Evolutionary conservation across 1,140 invertebrate species (phyloP), one percentile per base, ranked within the genome.

Genomic region (Sarcophaga peregrina): DNA sequence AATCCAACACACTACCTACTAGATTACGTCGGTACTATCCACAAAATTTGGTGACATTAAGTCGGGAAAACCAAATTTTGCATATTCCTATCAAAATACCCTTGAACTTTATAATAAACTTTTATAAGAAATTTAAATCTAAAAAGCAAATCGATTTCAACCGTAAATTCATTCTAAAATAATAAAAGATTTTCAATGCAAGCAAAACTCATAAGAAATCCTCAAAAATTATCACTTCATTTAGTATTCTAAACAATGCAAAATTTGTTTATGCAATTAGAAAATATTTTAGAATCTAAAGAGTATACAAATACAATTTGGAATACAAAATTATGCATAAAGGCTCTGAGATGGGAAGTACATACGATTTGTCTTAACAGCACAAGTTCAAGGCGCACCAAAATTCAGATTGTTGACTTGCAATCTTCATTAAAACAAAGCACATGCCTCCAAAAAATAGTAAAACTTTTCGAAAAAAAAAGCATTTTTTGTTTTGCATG

Each of bases 191-290:
- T 37, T 2, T 4, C 25, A 37, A 37, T 37, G 25, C 25, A 37
- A 2, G 25, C 25, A 37, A 37, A 2, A 37, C 4, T 4, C 25
- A 37, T 37, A 37, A 37, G 25, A 37, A 2, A 37, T 37, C 25
- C 4, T 37, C 25, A 37, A 37, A 37, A 37, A 37, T 37, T 37
- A 37, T 9, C 9, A 58, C 13, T 58, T 25, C 6, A 74, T 45
- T 45, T 74, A 37, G 13, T 74, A 74, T 74, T 45, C 72, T 45
- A 74, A 72, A 72, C 10, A 72, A 74, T 74, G 73, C 68, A 72
- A 75, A 75, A 75, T n/a, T 47, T 17, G 13, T 45, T 47, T 47
- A 75, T 75, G 73, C 73, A 75, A 1, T 47, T 75, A 15, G 73
- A 75, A 47, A 75, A 75, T 47, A 47, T n/a, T 58, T 15, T 75